A percentile compares a stretch with the other conserved stretches of the same genome.
Evolutionary conservation across 2,888 invertebrate species (phyloP).

Genomic region (Nephrotoma appendiculata): DNA sequence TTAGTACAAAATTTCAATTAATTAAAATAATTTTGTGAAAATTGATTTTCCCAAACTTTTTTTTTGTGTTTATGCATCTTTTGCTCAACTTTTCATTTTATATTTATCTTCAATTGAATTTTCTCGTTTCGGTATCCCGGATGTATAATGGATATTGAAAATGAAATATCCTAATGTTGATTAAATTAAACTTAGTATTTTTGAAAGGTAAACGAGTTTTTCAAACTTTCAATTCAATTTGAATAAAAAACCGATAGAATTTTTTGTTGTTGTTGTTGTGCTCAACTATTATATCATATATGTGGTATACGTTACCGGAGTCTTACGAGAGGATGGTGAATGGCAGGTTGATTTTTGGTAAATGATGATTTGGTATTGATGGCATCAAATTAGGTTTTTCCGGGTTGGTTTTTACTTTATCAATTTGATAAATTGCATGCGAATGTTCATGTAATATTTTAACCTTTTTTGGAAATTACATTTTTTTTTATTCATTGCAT

Average conservation of each 20-base stretch:
- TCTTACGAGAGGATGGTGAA: neutral
- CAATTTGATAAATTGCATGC: neutral
- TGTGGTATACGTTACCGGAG: neutral
- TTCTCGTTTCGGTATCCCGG: neutral
- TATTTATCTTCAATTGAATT: neutral
- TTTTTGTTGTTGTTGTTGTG: neutral
- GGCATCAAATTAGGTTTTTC: neutral
- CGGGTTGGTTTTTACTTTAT: neutral
- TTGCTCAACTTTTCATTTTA: neutral
- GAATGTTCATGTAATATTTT: neutral
- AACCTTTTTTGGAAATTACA: neutral
- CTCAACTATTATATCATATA: neutral
- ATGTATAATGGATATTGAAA: neutral
- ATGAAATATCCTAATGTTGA: neutral
- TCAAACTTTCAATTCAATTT: neutral
- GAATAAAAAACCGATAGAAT: neutral
- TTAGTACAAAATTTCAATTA: neutral
- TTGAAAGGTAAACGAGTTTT: neutral
- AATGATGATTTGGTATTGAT: neutral
- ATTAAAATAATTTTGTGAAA: neutral
- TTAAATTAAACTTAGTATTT: neutral
- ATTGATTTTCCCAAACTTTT: neutral
- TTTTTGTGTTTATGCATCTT: neutral
- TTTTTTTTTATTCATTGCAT: neutral
- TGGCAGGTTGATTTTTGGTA: neutral